A percentile compares a stretch with the other conserved stretches of the same genome.
These are phyloP conservation scores for Cossypha caffra DNA, from an alignment of 2,797 vertebrate species.

Conservation along the genomic window DNA sequence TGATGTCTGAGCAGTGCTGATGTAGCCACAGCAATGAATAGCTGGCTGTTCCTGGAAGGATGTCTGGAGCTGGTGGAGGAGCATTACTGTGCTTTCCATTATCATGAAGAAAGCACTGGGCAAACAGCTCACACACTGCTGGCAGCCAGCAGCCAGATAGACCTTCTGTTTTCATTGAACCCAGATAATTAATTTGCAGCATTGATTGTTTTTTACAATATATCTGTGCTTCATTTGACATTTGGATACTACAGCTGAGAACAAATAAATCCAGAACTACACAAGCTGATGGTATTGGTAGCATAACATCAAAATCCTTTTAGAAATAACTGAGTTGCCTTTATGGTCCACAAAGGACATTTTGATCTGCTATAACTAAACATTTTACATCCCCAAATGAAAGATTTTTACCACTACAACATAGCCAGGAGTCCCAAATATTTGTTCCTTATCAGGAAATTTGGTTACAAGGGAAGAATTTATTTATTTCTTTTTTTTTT, in stretches of 20 bases:
- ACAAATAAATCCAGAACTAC: background rate
- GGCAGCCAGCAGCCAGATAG: background rate
- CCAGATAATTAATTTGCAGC: constrained; percentile 33
- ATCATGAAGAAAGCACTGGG: background rate
- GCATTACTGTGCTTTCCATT: background rate
- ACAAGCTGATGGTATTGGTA: background rate
- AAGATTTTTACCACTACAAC: background rate
- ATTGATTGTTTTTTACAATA: constrained; percentile 30
- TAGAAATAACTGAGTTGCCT: background rate
- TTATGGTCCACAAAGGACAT: background rate
- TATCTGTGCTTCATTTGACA: constrained; percentile 6
- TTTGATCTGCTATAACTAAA: background rate
- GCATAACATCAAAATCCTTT: background rate
- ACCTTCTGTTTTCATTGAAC: background rate
- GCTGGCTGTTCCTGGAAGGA: background rate
- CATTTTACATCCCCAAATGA: background rate
- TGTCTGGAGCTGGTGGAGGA: background rate
- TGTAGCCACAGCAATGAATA: background rate
- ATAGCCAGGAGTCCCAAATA: background rate
- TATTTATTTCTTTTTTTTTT: background rate
- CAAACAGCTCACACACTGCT: background rate
- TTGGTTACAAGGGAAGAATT: background rate
- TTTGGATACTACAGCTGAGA: background rate
- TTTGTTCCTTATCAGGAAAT: background rate
- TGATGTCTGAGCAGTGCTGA: background rate